Percentiles rank a stretch among this genome's conserved stretches.
Evolutionary conservation across 2,797 vertebrate genomes (phyloP).

Genomic region (Clarias fuscus): DNA sequence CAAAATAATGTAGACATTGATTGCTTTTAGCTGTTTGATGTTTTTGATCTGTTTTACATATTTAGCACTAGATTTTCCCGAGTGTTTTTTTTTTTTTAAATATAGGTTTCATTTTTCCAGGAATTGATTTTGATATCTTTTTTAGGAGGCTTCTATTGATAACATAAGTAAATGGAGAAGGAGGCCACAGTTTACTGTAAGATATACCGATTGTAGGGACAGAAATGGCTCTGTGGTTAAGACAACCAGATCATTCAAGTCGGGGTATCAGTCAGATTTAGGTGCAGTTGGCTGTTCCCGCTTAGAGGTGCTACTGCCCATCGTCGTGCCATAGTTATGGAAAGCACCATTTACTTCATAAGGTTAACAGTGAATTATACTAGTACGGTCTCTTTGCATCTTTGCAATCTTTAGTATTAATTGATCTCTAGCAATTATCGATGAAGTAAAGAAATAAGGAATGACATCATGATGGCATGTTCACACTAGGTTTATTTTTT

Average conservation of each 20-base stretch:
- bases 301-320: neutral
- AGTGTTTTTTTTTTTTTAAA: too few relatives aligned
- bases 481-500: neutral
- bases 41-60: neutral
- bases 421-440: neutral
- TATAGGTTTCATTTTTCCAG: neutral
- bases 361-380: neutral
- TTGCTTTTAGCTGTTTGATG: neutral
- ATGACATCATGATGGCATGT: neutral
- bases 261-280: neutral
- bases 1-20: neutral
- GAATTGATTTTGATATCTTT: neutral
- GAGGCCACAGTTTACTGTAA: constrained; percentile 22
- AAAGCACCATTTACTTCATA: neutral
- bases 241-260: constrained; percentile 4
- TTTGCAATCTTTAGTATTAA: neutral
- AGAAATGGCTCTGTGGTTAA: constrained; percentile 16
- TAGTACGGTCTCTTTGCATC: neutral
- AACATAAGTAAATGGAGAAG: constrained; percentile 22
- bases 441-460: neutral
- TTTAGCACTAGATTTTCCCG: neutral
- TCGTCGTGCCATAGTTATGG: neutral
- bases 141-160: constrained; percentile 21
- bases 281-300: neutral
- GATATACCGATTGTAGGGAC: constrained; percentile 9